These are phyloP conservation scores for Apogon hyalosoma DNA, from an alignment of 2,797 vertebrate genomes.

Conservation along the genomic window DNA sequence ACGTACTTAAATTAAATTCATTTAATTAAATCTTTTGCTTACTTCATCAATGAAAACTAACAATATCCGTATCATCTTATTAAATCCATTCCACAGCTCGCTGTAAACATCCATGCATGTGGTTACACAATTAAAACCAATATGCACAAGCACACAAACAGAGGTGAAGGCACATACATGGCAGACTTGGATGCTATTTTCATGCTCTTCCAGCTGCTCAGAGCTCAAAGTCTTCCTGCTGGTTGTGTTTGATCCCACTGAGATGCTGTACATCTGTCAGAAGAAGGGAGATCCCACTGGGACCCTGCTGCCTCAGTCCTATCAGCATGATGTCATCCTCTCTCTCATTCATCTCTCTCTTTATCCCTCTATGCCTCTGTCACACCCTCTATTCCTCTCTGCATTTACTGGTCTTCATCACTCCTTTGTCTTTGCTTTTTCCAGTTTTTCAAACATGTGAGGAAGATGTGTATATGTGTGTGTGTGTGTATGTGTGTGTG, in stretches of 20 bases:
- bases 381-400: background rate
- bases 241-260: constrained; percentile 72
- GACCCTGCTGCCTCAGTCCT: constrained; percentile 53
- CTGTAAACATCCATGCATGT: constrained; percentile 1
- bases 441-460: constrained; percentile 13
- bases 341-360: constrained; percentile 10
- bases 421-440: background rate
- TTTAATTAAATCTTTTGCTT: too few species aligned
- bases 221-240: constrained; percentile 65
- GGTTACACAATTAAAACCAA: constrained; percentile 26
- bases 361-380: constrained; percentile 3
- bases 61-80: background rate
- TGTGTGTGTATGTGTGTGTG: too few species aligned
- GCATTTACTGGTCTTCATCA: constrained; percentile 14
- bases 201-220: constrained; percentile 66
- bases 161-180: constrained; percentile 17
- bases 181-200: constrained; percentile 63
- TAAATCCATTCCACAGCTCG: background rate
- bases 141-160: background rate
- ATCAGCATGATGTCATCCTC: constrained; percentile 68
- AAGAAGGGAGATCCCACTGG: constrained; percentile 67
- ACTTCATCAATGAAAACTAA: background rate
- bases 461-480: constrained; percentile 10
- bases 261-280: constrained; percentile 72
- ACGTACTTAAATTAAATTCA: too few species aligned